Evolutionary conservation across 1,140 invertebrate genomes (phyloP).

Genomic region (Drosophila leontia): DNA sequence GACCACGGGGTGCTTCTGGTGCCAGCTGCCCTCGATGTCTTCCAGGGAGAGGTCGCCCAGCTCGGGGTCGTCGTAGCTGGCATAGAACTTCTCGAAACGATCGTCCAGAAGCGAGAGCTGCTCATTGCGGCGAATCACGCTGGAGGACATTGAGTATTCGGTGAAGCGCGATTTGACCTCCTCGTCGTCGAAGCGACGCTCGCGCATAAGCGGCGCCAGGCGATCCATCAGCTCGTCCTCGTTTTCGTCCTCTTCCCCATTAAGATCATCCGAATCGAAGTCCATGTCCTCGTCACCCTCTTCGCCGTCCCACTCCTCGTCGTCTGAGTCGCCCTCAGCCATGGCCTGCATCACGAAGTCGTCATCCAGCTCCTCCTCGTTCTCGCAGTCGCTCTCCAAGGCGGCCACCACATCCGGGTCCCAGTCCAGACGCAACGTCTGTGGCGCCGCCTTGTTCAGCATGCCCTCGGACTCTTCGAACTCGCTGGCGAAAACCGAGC

Average conservation of each 20-base stretch:
- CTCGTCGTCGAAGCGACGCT: conserved; percentile 88
- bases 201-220: conserved; percentile 86
- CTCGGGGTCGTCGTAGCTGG: conserved; percentile 94
- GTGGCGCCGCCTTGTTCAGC: conserved; percentile 94
- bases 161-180: conserved; percentile 96
- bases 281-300: conserved; percentile 84
- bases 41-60: conserved; percentile 95
- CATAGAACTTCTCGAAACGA: conserved; percentile 95
- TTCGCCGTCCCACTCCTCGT: conserved; percentile 85
- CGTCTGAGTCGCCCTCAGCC: conserved; percentile 86
- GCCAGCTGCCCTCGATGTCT: conserved; percentile 93
- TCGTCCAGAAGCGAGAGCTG: conserved; percentile 94
- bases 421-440: conserved; percentile 90
- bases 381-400: conserved; percentile 96
- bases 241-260: conserved; percentile 85
- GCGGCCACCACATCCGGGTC: conserved; percentile 97
- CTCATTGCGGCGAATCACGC: conserved; percentile 94
- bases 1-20: conserved; percentile 89
- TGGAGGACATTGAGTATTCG: conserved; percentile 97
- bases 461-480: conserved; percentile 95
- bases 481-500: conserved; percentile 95
- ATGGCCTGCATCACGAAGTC: conserved; percentile 94
- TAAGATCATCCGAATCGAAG: conserved; percentile 83
- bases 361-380: conserved; percentile 95
- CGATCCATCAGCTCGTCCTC: conserved; percentile 86